These are phyloP conservation scores for Nerophis lumbriciformis DNA, from an alignment of 2,113 vertebrate genomes.

Conservation along the genomic window DNA sequence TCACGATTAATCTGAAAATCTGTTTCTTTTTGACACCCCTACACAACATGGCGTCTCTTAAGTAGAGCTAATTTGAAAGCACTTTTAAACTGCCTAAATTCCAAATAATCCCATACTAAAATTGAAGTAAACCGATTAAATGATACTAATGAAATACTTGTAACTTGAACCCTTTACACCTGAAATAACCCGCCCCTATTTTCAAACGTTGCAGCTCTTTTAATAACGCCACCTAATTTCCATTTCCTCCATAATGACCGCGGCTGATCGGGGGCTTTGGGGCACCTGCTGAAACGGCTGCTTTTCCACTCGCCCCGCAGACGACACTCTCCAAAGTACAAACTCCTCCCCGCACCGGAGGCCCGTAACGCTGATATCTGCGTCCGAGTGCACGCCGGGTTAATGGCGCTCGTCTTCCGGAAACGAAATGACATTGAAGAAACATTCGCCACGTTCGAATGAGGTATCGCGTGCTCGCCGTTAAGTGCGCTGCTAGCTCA, in stretches of 20 bases:
- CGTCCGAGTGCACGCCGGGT: neutral
- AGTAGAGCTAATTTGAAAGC: no score
- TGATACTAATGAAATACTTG: neutral
- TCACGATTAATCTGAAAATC: no score
- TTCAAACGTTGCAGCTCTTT: neutral
- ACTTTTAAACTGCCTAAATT: no score
- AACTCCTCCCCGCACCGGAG: neutral
- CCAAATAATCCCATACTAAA: neutral
- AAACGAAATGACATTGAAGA: conserved; percentile 5
- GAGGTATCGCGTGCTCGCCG: conserved; percentile 31
- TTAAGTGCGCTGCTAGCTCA: conserved; percentile 41
- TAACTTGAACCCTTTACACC: neutral
- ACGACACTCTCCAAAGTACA: neutral
- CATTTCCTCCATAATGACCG: neutral
- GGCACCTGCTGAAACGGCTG: neutral
- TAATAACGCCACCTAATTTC: conserved; percentile 1
- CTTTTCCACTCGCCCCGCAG: neutral
- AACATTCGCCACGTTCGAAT: conserved; percentile 26
- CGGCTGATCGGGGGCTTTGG: neutral
- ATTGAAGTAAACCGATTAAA: neutral
- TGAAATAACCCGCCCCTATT: neutral
- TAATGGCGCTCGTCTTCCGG: conserved; percentile 17
- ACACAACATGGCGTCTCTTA: no score
- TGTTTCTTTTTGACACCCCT: no score
- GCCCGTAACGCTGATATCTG: neutral